Evolutionary conservation across 2,888 invertebrate genomes (phyloP).

Genomic region (Bombylius major): DNA sequence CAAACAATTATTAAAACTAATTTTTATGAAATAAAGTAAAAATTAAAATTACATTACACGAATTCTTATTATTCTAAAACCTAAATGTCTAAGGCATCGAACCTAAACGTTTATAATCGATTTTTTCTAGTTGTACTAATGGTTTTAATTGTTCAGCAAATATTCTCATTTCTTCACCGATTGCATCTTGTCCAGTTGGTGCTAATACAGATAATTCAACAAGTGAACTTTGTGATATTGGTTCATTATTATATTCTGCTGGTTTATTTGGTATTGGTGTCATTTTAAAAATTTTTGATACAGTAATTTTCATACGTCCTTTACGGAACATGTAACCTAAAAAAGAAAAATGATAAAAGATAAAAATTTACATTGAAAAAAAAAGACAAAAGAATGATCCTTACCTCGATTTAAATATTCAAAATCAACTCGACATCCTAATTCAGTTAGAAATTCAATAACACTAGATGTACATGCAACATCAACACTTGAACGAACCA

Average conservation of each 20-base stretch:
- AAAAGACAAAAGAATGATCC: background rate
- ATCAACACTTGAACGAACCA: slow-evolving; percentile 84
- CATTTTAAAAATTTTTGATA: slow-evolving; percentile 86
- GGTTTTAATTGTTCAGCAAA: slow-evolving; percentile 92
- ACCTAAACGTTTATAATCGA: slow-evolving; percentile 68
- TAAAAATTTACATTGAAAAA: slow-evolving; percentile 2
- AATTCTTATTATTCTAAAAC: too few relatives aligned
- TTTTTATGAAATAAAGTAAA: too few relatives aligned
- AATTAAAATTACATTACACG: too few relatives aligned
- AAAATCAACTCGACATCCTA: slow-evolving; percentile 84
- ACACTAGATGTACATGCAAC: slow-evolving; percentile 84
- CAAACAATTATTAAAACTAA: too few relatives aligned
- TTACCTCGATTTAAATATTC: slow-evolving; percentile 81
- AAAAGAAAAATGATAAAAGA: background rate
- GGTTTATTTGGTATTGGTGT: slow-evolving; percentile 58
- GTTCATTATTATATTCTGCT: slow-evolving; percentile 55
- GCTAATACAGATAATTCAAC: slow-evolving; percentile 85
- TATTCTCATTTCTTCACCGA: slow-evolving; percentile 89
- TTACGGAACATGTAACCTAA: slow-evolving; percentile 78
- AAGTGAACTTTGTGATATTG: slow-evolving; percentile 82
- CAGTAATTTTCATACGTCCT: slow-evolving; percentile 93
- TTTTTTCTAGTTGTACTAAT: slow-evolving; percentile 81
- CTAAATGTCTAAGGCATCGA: slow-evolving; percentile 24
- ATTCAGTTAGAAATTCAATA: slow-evolving; percentile 80
- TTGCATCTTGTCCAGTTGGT: slow-evolving; percentile 83